phyloP scores from a whole-genome alignment of 2,888 invertebrate species.

The Dynastes tityus region DNA sequence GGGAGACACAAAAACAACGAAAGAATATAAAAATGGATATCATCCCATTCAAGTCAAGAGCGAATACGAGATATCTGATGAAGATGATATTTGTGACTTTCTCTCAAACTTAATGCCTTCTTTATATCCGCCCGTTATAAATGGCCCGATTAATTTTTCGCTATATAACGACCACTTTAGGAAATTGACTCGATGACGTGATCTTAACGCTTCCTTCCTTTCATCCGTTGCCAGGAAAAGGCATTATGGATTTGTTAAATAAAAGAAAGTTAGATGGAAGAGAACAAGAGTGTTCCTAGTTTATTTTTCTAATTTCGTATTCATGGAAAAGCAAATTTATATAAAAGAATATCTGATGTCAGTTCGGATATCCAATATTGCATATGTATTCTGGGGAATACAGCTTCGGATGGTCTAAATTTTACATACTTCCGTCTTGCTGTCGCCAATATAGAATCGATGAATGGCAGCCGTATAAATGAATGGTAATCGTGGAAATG shows the following conservation, averaged over 20 bases:
- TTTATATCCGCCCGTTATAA: slow-evolving; percentile 23
- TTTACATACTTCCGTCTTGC: slow-evolving; percentile 16
- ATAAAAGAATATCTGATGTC: not conserved
- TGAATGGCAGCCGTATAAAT: not conserved
- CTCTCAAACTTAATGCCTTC: not conserved
- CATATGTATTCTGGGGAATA: not conserved
- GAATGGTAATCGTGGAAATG: slow-evolving; percentile 4
- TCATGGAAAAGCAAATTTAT: slow-evolving; percentile 24
- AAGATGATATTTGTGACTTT: slow-evolving; percentile 6
- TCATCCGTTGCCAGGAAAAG: not conserved
- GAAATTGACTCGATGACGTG: slow-evolving; percentile 31
- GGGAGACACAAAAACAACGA: not conserved
- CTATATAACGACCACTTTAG: slow-evolving; percentile 25
- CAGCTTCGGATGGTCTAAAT: slow-evolving; percentile 12
- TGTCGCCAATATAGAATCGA: slow-evolving; percentile 15
- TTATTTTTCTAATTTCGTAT: slow-evolving; percentile 33
- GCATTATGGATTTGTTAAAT: not conserved
- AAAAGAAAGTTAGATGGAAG: not conserved
- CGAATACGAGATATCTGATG: slow-evolving; percentile 19
- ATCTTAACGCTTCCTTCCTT: slow-evolving; percentile 11
- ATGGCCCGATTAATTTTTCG: slow-evolving; percentile 29
- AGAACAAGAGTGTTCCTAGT: too few species aligned
- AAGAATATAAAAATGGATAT: slow-evolving; percentile 2
- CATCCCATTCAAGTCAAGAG: not conserved
- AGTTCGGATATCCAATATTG: slow-evolving; percentile 12